A percentile compares a stretch with the other conserved stretches of the same genome.
Conservation (phyloP, 1,140 invertebrate genomes). For the Drosophila navojoa region DNA sequence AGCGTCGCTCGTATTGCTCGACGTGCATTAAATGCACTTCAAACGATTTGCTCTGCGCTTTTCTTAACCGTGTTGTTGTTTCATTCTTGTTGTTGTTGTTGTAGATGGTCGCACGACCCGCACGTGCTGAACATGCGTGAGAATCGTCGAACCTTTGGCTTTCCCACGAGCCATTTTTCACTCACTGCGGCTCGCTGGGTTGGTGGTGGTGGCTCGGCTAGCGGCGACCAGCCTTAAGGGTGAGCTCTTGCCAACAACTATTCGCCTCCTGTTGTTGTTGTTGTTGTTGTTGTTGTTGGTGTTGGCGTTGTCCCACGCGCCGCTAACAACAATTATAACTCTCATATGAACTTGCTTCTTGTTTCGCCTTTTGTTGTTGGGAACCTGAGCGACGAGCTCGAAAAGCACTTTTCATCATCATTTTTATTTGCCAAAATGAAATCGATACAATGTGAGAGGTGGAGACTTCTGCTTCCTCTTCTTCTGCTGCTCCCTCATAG, state of each 20-base stretch:
- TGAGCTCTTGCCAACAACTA: conserved; percentile 24
- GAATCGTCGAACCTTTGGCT: conserved; percentile 77
- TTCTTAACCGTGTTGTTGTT: neutral
- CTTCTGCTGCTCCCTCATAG: too few species aligned
- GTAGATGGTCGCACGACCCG: conserved; percentile 66
- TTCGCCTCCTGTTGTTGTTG: neutral
- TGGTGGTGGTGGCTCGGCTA: conserved; percentile 17
- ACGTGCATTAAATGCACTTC: conserved; percentile 78
- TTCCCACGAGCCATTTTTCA: conserved; percentile 78
- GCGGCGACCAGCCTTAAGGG: conserved; percentile 10
- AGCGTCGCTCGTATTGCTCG: conserved; percentile 40
- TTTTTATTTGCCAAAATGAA: conserved; percentile 49
- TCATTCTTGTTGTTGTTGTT: neutral
- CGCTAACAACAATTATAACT: conserved; percentile 15
- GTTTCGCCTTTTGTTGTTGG: conserved; percentile 9
- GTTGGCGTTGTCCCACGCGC: conserved; percentile 30
- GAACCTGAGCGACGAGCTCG: conserved; percentile 73
- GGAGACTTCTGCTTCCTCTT: neutral
- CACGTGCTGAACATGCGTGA: conserved; percentile 83
- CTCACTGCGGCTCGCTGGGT: conserved; percentile 9
- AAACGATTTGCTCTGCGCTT: conserved; percentile 56
- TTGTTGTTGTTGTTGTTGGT: conserved; percentile 17
- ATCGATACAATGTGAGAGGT: conserved; percentile 23
- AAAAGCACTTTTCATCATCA: conserved; percentile 73
- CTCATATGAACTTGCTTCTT: conserved; percentile 34